phyloP scores from a whole-genome alignment of 1,140 invertebrate genomes.

The Euglossa dilemma region DNA sequence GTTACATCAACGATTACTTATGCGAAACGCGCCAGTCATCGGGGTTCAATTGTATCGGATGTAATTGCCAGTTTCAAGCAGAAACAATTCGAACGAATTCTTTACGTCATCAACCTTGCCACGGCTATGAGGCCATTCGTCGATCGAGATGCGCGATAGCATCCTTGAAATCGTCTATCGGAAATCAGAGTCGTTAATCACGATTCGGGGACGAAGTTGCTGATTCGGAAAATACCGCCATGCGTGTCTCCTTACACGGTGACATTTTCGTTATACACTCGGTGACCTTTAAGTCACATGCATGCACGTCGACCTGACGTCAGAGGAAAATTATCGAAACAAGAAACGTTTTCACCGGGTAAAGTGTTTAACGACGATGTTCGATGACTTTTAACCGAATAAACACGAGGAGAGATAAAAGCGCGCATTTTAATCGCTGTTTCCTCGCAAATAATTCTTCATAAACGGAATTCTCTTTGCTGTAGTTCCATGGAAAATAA shows the following conservation, averaged over 20 bases:
- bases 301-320: neutral
- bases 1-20: constrained; percentile 2
- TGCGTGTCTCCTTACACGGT: neutral
- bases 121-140: neutral
- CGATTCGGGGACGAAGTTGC: too few relatives aligned
- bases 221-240: neutral
- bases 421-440: too few relatives aligned
- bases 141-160: neutral
- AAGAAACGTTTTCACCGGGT: neutral
- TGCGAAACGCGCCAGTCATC: neutral
- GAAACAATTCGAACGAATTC: constrained; percentile 2
- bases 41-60: too few relatives aligned
- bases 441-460: too few relatives aligned
- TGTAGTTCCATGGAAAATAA: too few relatives aligned
- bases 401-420: too few relatives aligned
- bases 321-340: neutral
- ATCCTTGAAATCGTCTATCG: too few relatives aligned
- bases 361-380: neutral
- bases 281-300: neutral
- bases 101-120: neutral
- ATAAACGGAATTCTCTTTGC: too few relatives aligned
- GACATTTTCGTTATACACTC: neutral
- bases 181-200: too few relatives aligned
- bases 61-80: neutral
- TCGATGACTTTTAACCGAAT: neutral